Conservation (phyloP, 2,113 vertebrate genomes). For the Bucco capensis region DNA sequence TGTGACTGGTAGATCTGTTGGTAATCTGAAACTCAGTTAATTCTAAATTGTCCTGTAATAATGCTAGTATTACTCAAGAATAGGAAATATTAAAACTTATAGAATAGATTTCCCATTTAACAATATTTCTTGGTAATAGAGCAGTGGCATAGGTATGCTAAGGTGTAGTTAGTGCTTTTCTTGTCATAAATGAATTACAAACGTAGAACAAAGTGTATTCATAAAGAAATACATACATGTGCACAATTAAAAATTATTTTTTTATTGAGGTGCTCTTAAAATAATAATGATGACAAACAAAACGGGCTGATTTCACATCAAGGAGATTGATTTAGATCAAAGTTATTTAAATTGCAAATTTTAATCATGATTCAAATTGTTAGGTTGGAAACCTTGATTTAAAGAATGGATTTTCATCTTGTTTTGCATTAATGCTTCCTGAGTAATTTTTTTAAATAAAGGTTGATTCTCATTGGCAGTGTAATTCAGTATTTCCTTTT, state of each 20-base stretch:
- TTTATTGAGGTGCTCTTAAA: not conserved
- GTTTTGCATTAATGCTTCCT: constrained; percentile 30
- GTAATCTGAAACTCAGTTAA: not conserved
- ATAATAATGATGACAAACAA: constrained; percentile 1
- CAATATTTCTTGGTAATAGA: not conserved
- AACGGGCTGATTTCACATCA: not conserved
- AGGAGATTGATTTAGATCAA: constrained; percentile 10
- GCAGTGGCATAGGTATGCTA: not conserved
- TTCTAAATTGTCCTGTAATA: not conserved
- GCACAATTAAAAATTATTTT: not conserved
- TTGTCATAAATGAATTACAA: not conserved
- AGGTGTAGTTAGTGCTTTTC: not conserved
- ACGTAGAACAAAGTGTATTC: not conserved
- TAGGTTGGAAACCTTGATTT: constrained; percentile 33
- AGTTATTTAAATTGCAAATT: constrained; percentile 35
- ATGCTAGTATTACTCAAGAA: not conserved
- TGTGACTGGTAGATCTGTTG: not conserved
- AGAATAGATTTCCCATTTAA: not conserved
- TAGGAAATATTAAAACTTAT: not conserved
- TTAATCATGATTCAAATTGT: constrained; percentile 40
- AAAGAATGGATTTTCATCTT: constrained; percentile 44
- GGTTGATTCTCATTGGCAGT: not conserved
- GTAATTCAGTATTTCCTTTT: not conserved
- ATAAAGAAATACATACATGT: not conserved
- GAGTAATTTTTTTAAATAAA: constrained; percentile 23